A percentile compares a stretch with the other conserved stretches of the same genome.
Evolutionary conservation across 2,888 invertebrate genomes (phyloP).

Genomic region (Agrochola circellaris): DNA sequence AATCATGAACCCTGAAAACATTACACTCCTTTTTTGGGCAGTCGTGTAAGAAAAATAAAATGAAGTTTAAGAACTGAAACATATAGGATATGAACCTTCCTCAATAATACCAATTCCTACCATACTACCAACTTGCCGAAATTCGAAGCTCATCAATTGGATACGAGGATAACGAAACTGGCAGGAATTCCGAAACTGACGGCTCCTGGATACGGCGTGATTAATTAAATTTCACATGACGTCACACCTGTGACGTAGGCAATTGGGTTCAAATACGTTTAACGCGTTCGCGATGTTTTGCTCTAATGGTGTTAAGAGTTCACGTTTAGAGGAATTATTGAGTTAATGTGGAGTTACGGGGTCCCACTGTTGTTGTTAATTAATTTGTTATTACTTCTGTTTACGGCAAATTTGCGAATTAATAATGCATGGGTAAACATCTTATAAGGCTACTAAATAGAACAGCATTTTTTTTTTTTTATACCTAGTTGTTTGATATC

Average conservation of each 20-base stretch:
- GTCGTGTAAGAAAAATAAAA: too few species aligned
- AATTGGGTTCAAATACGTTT: slow-evolving; percentile 52
- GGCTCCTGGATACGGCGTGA: slow-evolving; percentile 48
- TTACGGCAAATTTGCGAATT: not conserved
- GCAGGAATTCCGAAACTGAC: slow-evolving; percentile 37
- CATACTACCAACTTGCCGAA: slow-evolving; percentile 7
- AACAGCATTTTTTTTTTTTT: too few species aligned
- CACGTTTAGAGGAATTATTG: slow-evolving; percentile 24
- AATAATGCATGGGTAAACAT: not conserved
- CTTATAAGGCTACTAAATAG: not conserved
- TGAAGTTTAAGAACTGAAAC: not conserved
- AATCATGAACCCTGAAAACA: too few species aligned
- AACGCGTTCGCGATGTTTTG: slow-evolving; percentile 43
- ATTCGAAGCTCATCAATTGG: slow-evolving; percentile 51
- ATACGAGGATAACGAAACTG: slow-evolving; percentile 31
- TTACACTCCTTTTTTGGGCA: too few species aligned
- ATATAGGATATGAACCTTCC: not conserved
- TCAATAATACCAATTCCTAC: not conserved
- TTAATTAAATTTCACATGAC: slow-evolving; percentile 63
- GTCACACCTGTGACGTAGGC: slow-evolving; percentile 56
- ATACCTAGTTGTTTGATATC: too few species aligned
- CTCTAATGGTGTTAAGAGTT: slow-evolving; percentile 52
- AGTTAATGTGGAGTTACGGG: slow-evolving; percentile 16
- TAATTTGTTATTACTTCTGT: slow-evolving; percentile 2
- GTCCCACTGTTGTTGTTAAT: slow-evolving; percentile 13